Percentiles rank a stretch among this genome's conserved stretches.
These are phyloP conservation scores for Periplaneta americana DNA, from an alignment of 1,140 invertebrate genomes.

Conservation along the genomic window DNA sequence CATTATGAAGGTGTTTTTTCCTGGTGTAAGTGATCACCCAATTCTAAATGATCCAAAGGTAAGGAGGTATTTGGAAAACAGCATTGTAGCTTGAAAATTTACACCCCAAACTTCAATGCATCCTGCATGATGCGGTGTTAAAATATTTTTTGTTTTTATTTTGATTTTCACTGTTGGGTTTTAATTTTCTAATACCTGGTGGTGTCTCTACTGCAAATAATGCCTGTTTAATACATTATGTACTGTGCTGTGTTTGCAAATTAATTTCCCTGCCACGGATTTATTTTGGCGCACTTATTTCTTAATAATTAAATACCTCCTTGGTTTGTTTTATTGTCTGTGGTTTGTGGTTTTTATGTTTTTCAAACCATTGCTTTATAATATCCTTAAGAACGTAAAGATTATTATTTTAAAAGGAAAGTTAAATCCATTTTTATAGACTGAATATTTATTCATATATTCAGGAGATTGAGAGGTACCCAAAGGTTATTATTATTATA, in stretches of 20 bases:
- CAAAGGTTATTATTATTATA: no score
- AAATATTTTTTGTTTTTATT: not conserved
- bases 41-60: slow-evolving; percentile 80
- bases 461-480: no score
- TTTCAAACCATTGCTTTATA: not conserved
- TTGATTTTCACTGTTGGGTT: not conserved
- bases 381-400: no score
- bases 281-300: not conserved
- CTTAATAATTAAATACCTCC: not conserved
- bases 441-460: no score
- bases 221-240: not conserved
- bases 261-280: not conserved
- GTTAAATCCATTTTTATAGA: no score
- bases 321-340: not conserved
- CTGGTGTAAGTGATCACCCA: slow-evolving; percentile 87
- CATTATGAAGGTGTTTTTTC: slow-evolving; percentile 98
- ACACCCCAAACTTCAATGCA: not conserved
- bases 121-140: not conserved
- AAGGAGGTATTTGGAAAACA: slow-evolving; percentile 21
- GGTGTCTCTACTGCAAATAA: not conserved
- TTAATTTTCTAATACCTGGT: not conserved
- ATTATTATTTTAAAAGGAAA: no score
- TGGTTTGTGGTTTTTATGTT: not conserved
- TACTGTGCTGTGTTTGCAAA: not conserved
- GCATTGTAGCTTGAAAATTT: not conserved